Percentiles rank a stretch among this genome's conserved stretches.
Conservation (phyloP, 2,113 vertebrate species). For the Cyanoderma ruficeps region DNA sequence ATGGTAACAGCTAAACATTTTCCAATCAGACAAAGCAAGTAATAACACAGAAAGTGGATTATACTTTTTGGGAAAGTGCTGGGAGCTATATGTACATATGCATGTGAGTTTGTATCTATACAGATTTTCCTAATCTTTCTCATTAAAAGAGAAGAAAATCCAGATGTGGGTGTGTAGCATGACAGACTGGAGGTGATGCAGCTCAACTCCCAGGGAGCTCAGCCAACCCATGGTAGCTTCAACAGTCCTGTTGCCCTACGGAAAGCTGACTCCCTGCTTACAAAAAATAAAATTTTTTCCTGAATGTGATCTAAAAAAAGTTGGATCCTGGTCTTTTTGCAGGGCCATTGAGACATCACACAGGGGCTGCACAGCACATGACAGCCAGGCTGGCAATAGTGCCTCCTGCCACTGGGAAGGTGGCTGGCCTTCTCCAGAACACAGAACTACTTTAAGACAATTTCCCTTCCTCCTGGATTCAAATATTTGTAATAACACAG, state of each 20-base stretch:
- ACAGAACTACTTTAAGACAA: background rate
- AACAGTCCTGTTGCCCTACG: background rate
- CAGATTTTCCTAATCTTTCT: background rate
- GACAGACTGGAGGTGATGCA: background rate
- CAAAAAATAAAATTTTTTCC: background rate
- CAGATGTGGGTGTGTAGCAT: background rate
- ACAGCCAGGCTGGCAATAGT: background rate
- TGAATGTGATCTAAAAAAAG: background rate
- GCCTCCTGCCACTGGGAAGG: background rate
- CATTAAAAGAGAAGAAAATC: background rate
- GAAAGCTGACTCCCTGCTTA: background rate
- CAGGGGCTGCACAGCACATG: background rate
- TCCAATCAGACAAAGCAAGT: slow-evolving; percentile 1
- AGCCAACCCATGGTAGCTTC: background rate
- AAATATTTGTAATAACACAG: background rate
- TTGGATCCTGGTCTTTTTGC: background rate
- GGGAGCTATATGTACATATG: background rate
- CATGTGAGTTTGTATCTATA: background rate
- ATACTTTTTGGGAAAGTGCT: background rate
- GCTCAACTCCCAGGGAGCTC: background rate
- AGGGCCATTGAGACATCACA: background rate
- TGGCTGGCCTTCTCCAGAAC: background rate
- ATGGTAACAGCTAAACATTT: slow-evolving; percentile 1
- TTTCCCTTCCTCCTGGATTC: background rate
- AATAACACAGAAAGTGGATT: background rate